Percentiles rank a stretch among this genome's conserved stretches.
Evolutionary conservation across 2,113 vertebrate species (phyloP).

Genomic region (Holacanthus passer): DNA sequence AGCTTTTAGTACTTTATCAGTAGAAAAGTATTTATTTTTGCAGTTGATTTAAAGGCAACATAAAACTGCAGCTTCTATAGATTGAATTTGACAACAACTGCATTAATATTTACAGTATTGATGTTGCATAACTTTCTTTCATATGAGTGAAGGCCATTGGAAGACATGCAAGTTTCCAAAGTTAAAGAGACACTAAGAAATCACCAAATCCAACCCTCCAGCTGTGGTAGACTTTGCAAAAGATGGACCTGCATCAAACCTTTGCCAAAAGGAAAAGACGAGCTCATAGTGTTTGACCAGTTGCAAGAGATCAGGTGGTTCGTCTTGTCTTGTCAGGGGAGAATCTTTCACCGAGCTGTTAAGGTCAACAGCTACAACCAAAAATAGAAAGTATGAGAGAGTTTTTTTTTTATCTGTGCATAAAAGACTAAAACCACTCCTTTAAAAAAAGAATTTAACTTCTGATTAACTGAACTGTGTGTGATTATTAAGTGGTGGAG

Average conservation of each 20-base stretch:
- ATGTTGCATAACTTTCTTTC: neutral
- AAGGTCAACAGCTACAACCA: neutral
- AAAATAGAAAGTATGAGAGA: neutral
- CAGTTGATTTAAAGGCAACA: neutral
- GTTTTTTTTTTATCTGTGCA: neutral
- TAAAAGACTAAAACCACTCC: neutral
- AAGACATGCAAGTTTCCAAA: neutral
- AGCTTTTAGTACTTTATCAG: too few relatives aligned
- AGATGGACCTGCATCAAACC: neutral
- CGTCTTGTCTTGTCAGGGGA: neutral
- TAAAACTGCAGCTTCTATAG: neutral
- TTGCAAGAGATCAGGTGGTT: neutral
- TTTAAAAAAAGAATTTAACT: neutral
- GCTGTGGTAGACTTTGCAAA: neutral
- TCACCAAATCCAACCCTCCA: neutral
- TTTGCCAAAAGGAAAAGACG: neutral
- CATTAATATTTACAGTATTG: neutral
- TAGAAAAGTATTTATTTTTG: too few relatives aligned
- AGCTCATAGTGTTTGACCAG: neutral
- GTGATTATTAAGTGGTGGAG: neutral
- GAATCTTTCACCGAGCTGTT: neutral
- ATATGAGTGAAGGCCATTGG: too few relatives aligned
- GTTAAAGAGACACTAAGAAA: neutral
- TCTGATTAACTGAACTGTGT: neutral
- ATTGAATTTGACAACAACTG: neutral